Evolutionary conservation across 2,888 invertebrate genomes (phyloP), one percentile per base, ranked within the genome.

Genomic region (Eristalis tenax): DNA sequence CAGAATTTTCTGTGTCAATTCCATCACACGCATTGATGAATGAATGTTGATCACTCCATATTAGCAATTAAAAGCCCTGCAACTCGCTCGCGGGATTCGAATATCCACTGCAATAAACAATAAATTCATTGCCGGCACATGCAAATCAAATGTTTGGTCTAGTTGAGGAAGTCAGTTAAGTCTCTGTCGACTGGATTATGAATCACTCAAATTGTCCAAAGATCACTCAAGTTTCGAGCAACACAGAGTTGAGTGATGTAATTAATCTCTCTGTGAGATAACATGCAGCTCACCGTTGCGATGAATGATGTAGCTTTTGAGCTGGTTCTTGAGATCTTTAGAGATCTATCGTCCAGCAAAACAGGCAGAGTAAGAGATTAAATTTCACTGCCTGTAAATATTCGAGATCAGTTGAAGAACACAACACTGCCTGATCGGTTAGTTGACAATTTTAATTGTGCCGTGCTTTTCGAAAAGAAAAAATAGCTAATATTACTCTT

Each of bases 1-100:
- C 38, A 38, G 22, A 71, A 10, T 32, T 79, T 83, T 82, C 28
- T 87, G 83, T 83, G 87, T 69, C 87, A 68, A 76, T 83, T 87
- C 59, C 28, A 83, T 87, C 73, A 61, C 83, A 83, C 83, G 79
- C 83, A 80, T 63, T 43, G 76, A 87, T 43, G 76, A 87, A 83
- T 87, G 79, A 87, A 83, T 79, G 74, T n/a, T 64, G 77, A 71
- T 69, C 82, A 82, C 65, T 65, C 43, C 63, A 68, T 66, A 75
- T 65, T 50, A 83, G 79, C 79, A 87, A 79, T 76, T 80, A 50
- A 80, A 64, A 61, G 65, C 35, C 59, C 32, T 10, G 40, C 57
- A 69, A 75, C 28, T 32, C 15, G 1, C 63, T 35, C 15, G 43
- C 43, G 57, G 32, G 1, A 40, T 5, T 11, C n/a, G 35, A 10